phyloP scores from a whole-genome alignment of 2,797 vertebrate genomes.

The Steatocranus sp. region DNA sequence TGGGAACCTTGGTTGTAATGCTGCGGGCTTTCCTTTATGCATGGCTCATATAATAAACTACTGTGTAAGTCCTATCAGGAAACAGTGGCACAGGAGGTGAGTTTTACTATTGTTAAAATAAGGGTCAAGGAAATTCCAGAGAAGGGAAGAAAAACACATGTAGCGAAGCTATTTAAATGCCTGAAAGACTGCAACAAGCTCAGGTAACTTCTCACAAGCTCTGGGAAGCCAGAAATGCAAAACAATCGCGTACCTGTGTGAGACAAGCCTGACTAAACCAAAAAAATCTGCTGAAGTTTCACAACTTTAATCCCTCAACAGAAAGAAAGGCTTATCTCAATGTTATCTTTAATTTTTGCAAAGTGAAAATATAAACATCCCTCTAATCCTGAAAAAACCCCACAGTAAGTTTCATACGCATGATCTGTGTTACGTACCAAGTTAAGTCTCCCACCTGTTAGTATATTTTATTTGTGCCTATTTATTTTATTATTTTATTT shows the following conservation, averaged over 20 bases:
- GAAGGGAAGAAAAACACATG: background rate
- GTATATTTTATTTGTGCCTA: background rate
- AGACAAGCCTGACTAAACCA: background rate
- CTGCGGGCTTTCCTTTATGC: accelerated
- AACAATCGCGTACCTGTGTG: background rate
- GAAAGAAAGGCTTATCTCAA: background rate
- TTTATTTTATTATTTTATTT: background rate
- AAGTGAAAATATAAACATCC: background rate
- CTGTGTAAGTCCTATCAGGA: background rate
- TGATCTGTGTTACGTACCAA: background rate
- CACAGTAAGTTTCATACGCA: accelerated
- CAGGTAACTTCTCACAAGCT: background rate
- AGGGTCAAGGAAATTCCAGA: background rate
- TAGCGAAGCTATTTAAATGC: background rate
- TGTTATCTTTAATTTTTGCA: background rate
- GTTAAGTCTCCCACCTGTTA: background rate
- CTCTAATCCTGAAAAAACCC: background rate
- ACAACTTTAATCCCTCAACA: background rate
- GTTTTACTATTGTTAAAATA: background rate
- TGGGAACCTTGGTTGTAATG: background rate
- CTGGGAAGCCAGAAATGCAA: background rate
- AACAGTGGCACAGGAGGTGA: background rate
- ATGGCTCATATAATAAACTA: background rate
- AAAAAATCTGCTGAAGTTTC: background rate
- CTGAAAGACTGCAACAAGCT: background rate